These are phyloP conservation scores for Sebastes schlegelii DNA, from an alignment of 2,113 vertebrate species.

Conservation along the genomic window DNA sequence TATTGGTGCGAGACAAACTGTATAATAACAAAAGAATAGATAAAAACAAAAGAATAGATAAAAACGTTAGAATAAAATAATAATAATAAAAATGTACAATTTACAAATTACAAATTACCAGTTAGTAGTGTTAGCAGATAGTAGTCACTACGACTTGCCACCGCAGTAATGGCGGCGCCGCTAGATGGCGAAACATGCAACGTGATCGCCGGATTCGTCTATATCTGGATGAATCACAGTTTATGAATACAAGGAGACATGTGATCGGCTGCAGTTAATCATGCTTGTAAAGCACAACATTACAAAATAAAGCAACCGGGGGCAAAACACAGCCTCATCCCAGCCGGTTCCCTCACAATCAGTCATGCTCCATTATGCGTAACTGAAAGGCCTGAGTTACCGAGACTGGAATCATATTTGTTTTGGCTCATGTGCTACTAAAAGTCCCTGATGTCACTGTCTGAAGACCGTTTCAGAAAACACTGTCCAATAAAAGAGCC, in stretches of 20 bases:
- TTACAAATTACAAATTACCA: no score
- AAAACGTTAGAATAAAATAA: no score
- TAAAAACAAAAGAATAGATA: no score
- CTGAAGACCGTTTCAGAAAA: constrained; percentile 9
- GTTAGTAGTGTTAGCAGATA: no score
- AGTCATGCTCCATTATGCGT: constrained; percentile 26
- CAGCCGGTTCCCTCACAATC: constrained; percentile 27
- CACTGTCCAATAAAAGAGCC: constrained; percentile 17
- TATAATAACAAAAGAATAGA: no score
- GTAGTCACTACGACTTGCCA: no score
- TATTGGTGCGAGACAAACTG: no score
- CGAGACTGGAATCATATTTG: constrained; percentile 30
- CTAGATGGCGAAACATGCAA: no score
- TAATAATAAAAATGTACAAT: no score
- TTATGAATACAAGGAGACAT: background rate
- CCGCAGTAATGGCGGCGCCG: no score
- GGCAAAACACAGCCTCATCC: constrained; percentile 24
- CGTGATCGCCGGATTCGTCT: no score
- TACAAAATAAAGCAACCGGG: constrained; percentile 11
- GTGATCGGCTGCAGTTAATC: constrained; percentile 17
- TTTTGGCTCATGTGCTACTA: constrained; percentile 45
- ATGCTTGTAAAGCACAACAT: constrained; percentile 25
- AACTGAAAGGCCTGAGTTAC: constrained; percentile 21
- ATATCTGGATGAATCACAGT: background rate
- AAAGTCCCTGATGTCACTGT: constrained; percentile 15